These are phyloP conservation scores for Schizaphis graminum DNA, from an alignment of 2,888 invertebrate genomes.

Conservation along the genomic window DNA sequence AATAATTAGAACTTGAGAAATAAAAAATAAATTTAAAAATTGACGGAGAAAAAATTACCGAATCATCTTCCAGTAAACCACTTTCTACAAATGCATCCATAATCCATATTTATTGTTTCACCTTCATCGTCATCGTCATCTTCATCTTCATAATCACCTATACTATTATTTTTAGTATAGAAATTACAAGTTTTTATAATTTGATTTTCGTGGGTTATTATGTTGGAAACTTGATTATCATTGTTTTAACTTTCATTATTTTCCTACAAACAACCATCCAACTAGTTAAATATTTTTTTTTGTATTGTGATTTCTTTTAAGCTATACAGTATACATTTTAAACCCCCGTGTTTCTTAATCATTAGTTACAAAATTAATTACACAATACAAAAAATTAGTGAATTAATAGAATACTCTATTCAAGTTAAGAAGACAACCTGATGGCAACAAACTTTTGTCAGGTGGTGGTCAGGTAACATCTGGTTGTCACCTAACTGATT, in stretches of 20 bases:
- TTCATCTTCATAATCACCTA: constrained; percentile 73
- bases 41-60: constrained; percentile 73
- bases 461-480: no score
- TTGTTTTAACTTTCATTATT: not conserved
- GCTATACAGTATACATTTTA: not conserved
- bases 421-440: no score
- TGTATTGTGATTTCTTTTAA: not conserved
- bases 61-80: constrained; percentile 93
- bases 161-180: constrained; percentile 70
- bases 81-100: constrained; percentile 96
- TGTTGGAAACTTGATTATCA: constrained; percentile 20
- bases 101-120: constrained; percentile 98
- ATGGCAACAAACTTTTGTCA: no score
- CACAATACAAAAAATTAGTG: not conserved
- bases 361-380: not conserved
- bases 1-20: no score
- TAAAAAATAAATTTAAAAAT: no score
- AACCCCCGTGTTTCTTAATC: not conserved
- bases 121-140: no score
- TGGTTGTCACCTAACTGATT: no score
- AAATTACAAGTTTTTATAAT: constrained; percentile 67
- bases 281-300: not conserved
- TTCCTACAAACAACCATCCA: not conserved
- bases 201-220: not conserved
- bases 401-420: no score